Evolutionary conservation across 2,888 invertebrate genomes (phyloP), one percentile per base, ranked within the genome.

Genomic region (Catocala fraxini): DNA sequence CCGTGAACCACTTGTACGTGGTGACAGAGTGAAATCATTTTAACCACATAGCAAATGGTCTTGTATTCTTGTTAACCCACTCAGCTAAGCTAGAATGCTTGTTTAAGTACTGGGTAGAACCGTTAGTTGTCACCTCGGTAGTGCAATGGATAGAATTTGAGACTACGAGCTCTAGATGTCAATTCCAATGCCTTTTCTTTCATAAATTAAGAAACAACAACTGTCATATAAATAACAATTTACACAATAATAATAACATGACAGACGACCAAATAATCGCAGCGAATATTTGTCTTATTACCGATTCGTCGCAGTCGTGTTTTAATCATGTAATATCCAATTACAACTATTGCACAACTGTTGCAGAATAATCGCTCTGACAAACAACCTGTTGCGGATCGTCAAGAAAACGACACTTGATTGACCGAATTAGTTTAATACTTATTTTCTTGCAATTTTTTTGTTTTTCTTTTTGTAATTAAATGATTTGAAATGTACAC

Each of bases 301-400:
- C 46, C 6, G 33, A 64, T 74, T 73, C 39, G 70, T 65, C 48
- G 60, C 60, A 62, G 59, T 58, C 61, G 51, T 51, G 59, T 65
- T 70, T 51, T 68, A 67, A 77, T 73, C 73, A 67, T 58, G 51
- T 59, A 59, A 67, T 60, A 57, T 54, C 61, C 59, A 65, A 73
- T 65, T 54, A 60, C 41, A 57, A 43, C n/a, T 33, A 7, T 73
- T 67, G 58, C 34, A 11, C 56, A 57, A 70, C 41, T 6, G 6
- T 70, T 67, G 46, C 47, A 13, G 51, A 63, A 65, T 35, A 12
- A 52, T 59, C 48, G 34, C 56, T 63, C 68, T 72, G 56, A 62
- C 39, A 53, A 53, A 64, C 46, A 60, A 67, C 55, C 43, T 55
- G 56, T 52, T 41, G 53, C 3, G 7, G n/a, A 56, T 48, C 51